A percentile compares a stretch with the other conserved stretches of the same genome.
Conservation (phyloP, 2,113 vertebrate species). For the Ardeotis arabs region DNA sequence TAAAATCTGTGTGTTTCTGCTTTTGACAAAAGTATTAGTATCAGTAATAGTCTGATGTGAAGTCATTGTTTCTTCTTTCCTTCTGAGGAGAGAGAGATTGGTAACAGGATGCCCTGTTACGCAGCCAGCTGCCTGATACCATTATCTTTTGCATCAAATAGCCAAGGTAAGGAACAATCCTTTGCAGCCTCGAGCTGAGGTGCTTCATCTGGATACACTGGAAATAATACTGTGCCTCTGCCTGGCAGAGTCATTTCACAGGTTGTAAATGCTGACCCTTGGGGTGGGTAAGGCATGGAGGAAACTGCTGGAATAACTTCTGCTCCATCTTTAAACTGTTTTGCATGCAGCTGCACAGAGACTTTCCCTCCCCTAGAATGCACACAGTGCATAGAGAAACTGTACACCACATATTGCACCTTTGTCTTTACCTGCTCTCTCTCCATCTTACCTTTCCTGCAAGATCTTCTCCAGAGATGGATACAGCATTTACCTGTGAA, state of each 20-base stretch:
- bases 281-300: background rate
- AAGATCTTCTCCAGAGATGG: background rate
- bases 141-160: background rate
- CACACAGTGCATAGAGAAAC: background rate
- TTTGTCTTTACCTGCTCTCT: background rate
- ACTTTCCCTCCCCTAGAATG: background rate
- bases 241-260: background rate
- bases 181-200: background rate
- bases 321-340: background rate
- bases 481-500: background rate
- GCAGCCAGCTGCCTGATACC: background rate
- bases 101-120: background rate
- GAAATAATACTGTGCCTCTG: background rate
- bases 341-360: background rate
- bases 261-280: fast-evolving
- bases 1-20: constrained; percentile 44
- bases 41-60: background rate
- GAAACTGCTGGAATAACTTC: background rate
- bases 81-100: background rate
- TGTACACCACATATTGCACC: background rate
- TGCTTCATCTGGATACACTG: background rate
- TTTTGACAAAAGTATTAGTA: constrained; percentile 22
- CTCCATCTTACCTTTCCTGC: background rate
- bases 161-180: background rate
- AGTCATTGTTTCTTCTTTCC: background rate